These are phyloP conservation scores for Ranitomeya imitator DNA, from an alignment of 2,113 vertebrate species.

Conservation along the genomic window DNA sequence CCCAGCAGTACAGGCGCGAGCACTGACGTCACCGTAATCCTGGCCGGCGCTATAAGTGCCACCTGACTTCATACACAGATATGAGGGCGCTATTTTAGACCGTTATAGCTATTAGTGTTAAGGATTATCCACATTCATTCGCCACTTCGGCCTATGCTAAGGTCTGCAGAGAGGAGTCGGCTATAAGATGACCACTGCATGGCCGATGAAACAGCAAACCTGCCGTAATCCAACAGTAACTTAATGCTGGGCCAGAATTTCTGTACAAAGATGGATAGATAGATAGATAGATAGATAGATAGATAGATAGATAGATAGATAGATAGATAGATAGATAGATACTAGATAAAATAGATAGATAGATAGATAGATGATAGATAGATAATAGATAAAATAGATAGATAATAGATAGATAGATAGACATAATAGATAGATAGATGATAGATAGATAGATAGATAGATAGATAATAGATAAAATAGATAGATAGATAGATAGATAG, in stretches of 20 bases:
- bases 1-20: neutral
- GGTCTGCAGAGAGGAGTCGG: constrained; percentile 37
- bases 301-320: neutral
- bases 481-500: constrained; percentile 11
- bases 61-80: constrained; percentile 52
- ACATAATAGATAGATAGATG: neutral
- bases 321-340: constrained; percentile 10
- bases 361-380: neutral
- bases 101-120: constrained; percentile 52
- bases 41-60: constrained; percentile 30
- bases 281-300: constrained; percentile 1
- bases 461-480: neutral
- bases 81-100: constrained; percentile 48
- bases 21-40: constrained; percentile 36
- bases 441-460: constrained; percentile 11
- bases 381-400: constrained; percentile 8
- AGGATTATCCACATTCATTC: constrained; percentile 47
- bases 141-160: constrained; percentile 11
- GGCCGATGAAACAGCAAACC: constrained; percentile 47
- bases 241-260: constrained; percentile 30
- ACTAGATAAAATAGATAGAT: neutral
- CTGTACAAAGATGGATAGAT: neutral
- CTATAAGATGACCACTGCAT: constrained; percentile 51
- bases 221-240: too few species aligned
- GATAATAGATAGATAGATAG: neutral